Conservation (phyloP, 1,140 invertebrate species). For the Drosophila aff. region DNA sequence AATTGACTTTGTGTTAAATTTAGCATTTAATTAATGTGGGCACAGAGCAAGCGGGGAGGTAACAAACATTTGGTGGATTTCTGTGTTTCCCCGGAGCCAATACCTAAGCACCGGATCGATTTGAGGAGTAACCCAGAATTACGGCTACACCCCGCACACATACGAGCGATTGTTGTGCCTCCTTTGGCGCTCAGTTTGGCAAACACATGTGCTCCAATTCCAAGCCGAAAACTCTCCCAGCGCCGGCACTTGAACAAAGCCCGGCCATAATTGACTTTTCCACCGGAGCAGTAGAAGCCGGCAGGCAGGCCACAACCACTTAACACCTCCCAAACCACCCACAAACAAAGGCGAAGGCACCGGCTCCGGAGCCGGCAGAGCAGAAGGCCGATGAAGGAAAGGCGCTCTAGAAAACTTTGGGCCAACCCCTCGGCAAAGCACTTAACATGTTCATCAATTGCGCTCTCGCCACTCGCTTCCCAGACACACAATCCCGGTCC, state of each 20-base stretch:
- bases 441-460: conserved; percentile 83
- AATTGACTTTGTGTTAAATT: conserved; percentile 81
- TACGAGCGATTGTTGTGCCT: conserved; percentile 24
- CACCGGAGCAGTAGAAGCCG: conserved; percentile 35
- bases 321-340: conserved; percentile 35
- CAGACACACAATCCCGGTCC: conserved; percentile 19
- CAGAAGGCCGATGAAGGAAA: conserved; percentile 35
- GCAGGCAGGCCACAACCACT: conserved; percentile 49
- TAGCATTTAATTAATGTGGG: conserved; percentile 80
- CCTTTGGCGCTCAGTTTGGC: conserved; percentile 26
- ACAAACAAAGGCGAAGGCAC: conserved; percentile 31
- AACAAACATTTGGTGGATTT: conserved; percentile 6
- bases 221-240: conserved; percentile 47
- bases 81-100: conserved; percentile 4
- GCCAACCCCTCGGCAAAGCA: conserved; percentile 64
- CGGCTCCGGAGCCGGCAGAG: not conserved
- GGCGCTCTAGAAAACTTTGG: conserved; percentile 61
- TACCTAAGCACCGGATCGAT: conserved; percentile 23
- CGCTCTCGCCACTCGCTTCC: conserved; percentile 45
- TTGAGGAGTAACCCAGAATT: conserved; percentile 29
- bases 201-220: conserved; percentile 61
- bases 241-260: conserved; percentile 73
- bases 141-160: conserved; percentile 10
- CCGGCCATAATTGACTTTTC: conserved; percentile 75
- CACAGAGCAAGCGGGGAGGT: conserved; percentile 36